Percentiles rank a stretch among this genome's conserved stretches.
These are phyloP conservation scores for Papilio machaon DNA, from an alignment of 1,140 invertebrate genomes.

Conservation along the genomic window DNA sequence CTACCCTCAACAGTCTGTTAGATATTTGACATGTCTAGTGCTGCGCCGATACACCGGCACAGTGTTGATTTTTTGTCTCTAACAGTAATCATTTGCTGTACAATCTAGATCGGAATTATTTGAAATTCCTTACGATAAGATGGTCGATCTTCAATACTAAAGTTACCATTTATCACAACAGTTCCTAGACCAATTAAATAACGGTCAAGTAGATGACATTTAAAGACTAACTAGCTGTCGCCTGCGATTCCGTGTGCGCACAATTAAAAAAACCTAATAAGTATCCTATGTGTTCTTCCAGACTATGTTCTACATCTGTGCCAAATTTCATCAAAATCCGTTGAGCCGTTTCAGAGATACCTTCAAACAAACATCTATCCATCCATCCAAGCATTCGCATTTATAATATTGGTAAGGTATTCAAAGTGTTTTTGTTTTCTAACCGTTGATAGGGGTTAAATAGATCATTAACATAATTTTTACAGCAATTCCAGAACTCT, in stretches of 20 bases:
- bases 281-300: no score
- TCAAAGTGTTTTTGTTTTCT: background rate
- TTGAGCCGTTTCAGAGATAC: no score
- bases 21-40: no score
- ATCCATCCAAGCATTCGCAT: no score
- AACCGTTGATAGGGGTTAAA: background rate
- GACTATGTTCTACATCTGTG: no score
- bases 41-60: no score
- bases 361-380: no score
- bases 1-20: no score
- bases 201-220: background rate
- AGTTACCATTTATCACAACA: background rate
- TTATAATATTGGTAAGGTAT: background rate
- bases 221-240: background rate
- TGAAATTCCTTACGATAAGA: background rate
- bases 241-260: no score
- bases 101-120: background rate
- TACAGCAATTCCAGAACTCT: background rate
- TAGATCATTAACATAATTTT: background rate
- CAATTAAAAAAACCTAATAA: no score
- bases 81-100: background rate
- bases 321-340: no score
- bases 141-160: background rate
- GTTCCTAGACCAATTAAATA: background rate
- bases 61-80: no score